phyloP scores from a whole-genome alignment of 2,113 vertebrate genomes.

The Tupaia chinensis region DNA sequence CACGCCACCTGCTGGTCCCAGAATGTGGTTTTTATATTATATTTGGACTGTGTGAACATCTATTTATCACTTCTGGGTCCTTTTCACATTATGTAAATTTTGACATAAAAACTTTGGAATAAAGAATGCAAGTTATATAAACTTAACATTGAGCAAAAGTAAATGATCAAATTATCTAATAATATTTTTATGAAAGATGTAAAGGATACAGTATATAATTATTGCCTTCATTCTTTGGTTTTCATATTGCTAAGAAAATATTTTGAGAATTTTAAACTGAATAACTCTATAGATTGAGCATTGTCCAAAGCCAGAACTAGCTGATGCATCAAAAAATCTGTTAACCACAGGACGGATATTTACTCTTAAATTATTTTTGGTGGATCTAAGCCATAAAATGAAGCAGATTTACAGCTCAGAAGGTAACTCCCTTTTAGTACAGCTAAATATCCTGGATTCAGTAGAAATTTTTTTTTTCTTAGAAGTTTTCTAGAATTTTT shows the following conservation, averaged over 20 bases:
- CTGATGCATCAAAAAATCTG: constrained; percentile 72
- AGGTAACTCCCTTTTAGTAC: neutral
- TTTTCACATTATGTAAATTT: constrained; percentile 45
- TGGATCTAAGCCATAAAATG: constrained; percentile 49
- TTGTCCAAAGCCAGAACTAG: neutral
- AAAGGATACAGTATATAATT: neutral
- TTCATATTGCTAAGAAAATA: constrained; percentile 66
- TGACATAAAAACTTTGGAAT: constrained; percentile 35
- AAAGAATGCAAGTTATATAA: constrained; percentile 46
- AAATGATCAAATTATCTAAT: constrained; percentile 59
- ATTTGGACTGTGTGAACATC: neutral
- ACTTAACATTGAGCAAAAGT: constrained; percentile 35
- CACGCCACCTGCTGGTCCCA: no score
- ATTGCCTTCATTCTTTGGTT: constrained; percentile 21
- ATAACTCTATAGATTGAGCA: constrained; percentile 18
- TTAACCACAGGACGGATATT: constrained; percentile 41
- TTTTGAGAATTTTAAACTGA: constrained; percentile 51
- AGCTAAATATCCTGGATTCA: neutral
- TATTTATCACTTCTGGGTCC: constrained; percentile 11
- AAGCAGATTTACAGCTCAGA: constrained; percentile 16
- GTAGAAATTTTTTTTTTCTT: constrained; percentile 38
- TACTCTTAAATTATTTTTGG: constrained; percentile 74
- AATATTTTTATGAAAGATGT: constrained; percentile 41
- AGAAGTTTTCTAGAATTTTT: constrained; percentile 14
- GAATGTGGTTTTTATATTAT: constrained; percentile 29